A percentile compares a stretch with the other conserved stretches of the same genome.
Conservation (phyloP, 2,113 vertebrate species). For the Apteryx mantelli region DNA sequence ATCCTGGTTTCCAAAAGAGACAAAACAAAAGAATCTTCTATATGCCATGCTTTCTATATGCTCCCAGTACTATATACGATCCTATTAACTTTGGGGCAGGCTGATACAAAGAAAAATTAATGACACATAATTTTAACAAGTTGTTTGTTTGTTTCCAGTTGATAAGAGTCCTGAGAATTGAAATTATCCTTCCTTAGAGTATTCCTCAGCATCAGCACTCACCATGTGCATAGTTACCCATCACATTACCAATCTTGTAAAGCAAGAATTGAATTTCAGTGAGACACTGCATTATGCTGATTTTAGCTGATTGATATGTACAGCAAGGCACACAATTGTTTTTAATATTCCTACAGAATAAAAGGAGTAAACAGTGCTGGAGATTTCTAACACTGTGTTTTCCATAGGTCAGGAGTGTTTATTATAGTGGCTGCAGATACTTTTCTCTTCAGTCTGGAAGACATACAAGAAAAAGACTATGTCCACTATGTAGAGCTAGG, state of each 20-base stretch:
- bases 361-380: background rate
- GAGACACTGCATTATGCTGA: background rate
- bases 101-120: background rate
- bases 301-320: background rate
- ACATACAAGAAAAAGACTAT: background rate
- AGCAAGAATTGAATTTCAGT: background rate
- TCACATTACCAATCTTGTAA: background rate
- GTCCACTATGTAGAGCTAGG: background rate
- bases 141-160: background rate
- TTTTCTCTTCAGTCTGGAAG: background rate
- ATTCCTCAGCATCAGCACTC: background rate
- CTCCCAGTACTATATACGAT: background rate
- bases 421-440: background rate
- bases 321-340: background rate
- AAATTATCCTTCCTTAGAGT: background rate
- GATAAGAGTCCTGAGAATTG: background rate
- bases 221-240: background rate
- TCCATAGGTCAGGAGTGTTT: background rate
- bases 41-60: background rate
- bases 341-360: background rate
- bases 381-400: background rate
- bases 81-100: accelerated
- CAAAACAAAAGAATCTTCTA: background rate
- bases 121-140: background rate
- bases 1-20: background rate